Conservation (phyloP, 1,140 invertebrate genomes). For the Orchestia grillus region DNA sequence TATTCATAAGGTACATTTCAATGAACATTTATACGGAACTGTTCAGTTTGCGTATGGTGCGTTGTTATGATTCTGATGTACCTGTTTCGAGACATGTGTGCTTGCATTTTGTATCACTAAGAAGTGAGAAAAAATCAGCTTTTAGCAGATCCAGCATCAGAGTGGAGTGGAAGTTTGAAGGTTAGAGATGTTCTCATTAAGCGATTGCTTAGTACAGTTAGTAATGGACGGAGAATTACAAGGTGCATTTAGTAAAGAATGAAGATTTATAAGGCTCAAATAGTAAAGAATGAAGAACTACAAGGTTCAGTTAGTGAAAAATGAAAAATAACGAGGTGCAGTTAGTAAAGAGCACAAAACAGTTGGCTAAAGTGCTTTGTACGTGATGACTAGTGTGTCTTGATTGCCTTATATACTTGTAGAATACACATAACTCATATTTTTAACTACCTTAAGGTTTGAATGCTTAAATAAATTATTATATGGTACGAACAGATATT, state of each 20-base stretch:
- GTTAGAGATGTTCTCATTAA: too few relatives aligned
- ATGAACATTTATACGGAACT: not conserved
- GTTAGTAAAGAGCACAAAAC: not conserved
- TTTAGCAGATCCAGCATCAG: not conserved
- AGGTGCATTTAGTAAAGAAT: too few relatives aligned
- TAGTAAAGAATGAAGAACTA: too few relatives aligned
- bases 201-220: too few relatives aligned
- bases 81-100: not conserved
- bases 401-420: slow-evolving; percentile 37
- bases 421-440: not conserved
- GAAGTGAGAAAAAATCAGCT: not conserved
- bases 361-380: slow-evolving; percentile 28
- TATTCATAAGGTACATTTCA: not conserved
- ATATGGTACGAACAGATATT: not conserved
- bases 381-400: slow-evolving; percentile 4
- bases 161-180: too few relatives aligned
- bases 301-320: too few relatives aligned
- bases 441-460: slow-evolving; percentile 6
- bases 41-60: not conserved
- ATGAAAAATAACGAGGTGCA: not conserved
- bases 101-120: not conserved
- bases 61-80: not conserved
- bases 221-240: too few relatives aligned
- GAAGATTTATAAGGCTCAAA: too few relatives aligned
- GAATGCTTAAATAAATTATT: not conserved